phyloP scores from a whole-genome alignment of 2,888 invertebrate genomes.

The Girardia tigrina region DNA sequence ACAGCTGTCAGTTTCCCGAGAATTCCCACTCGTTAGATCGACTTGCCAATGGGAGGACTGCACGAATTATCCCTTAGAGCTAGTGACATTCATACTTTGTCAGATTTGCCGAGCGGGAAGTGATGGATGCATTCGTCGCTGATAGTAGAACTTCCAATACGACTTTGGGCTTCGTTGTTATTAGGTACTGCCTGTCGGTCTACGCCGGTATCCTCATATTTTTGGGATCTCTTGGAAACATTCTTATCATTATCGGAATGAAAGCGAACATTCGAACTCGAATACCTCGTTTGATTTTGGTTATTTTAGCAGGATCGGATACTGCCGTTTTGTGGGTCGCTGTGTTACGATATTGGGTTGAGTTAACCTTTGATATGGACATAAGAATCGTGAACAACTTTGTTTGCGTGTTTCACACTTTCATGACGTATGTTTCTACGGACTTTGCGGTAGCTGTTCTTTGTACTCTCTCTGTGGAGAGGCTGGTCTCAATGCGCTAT shows the following conservation, averaged over 20 bases:
- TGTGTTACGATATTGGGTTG: constrained; percentile 6
- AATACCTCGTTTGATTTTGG: neutral
- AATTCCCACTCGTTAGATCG: constrained; percentile 1
- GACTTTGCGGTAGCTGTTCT: constrained; percentile 9
- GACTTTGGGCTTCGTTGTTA: too few relatives aligned
- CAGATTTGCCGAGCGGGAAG: neutral
- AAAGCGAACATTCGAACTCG: neutral
- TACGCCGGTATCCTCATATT: constrained; percentile 1
- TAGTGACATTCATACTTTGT: neutral
- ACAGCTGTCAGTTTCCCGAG: neutral
- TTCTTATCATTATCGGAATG: constrained; percentile 16
- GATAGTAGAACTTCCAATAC: too few relatives aligned
- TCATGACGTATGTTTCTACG: neutral
- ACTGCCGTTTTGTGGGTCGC: constrained; percentile 16
- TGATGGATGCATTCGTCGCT: too few relatives aligned
- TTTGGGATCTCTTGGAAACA: constrained; percentile 4
- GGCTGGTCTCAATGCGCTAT: constrained; percentile 16
- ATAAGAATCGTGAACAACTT: neutral
- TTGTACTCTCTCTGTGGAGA: neutral
- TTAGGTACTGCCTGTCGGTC: neutral
- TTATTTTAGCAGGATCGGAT: neutral
- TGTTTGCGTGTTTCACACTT: neutral
- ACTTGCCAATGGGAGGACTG: neutral
- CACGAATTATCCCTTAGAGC: neutral
- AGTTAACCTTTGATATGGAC: neutral